Base-by-base conservation (phyloP, 2,113 vertebrate species). In the Anthoscopus minutus region DNA sequence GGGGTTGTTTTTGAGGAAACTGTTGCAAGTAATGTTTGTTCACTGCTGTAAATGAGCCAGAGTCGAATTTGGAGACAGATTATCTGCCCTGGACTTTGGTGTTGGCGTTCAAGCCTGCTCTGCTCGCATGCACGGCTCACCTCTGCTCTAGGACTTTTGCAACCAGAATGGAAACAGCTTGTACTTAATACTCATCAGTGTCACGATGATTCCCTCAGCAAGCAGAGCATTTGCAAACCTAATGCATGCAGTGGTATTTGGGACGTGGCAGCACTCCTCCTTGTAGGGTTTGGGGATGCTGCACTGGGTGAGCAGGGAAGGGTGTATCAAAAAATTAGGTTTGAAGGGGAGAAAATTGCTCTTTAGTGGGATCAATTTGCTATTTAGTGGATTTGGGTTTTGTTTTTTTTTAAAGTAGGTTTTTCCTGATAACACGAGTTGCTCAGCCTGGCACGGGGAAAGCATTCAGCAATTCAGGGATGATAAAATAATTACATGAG, bases 21-120 rank as follows among this genome's bases (percentile, higher is more conserved):
- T 71, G 81, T 81, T 90, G 88, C 82, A 86, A 80, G 71, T 54
- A 1, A 3, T 85, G 85, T 95, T 96, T 96, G 71, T 38, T 96
- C 76, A 17, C 54, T 38, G 67, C 76, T 83, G 85, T 35, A 27
- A 31, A 1, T 0, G 4, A 89, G 92, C 82, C 92, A 64, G 79
- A 77, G 54, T 70, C 38, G 14, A 76, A 74, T 70, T 13, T 30
- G 76, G 92, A 90, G 90, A 3, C 27, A 64, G 88, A 86, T 91
- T 27, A 86, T 30, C 81, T 88, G 24, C 79, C 78, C 11, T 8
- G 89, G 85, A 95, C 89, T 85, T 89, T 73, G 94, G 71, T 64
- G 53, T 13, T 66, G 90, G 92, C 4, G 5, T 47, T 58, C 3
- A 0, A 66, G 56, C 8, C 69, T 35, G 80, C 4, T 7, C n/a